These are phyloP conservation scores for Microtus ochrogaster DNA, from an alignment of 2,113 vertebrate genomes.

Conservation along the genomic window DNA sequence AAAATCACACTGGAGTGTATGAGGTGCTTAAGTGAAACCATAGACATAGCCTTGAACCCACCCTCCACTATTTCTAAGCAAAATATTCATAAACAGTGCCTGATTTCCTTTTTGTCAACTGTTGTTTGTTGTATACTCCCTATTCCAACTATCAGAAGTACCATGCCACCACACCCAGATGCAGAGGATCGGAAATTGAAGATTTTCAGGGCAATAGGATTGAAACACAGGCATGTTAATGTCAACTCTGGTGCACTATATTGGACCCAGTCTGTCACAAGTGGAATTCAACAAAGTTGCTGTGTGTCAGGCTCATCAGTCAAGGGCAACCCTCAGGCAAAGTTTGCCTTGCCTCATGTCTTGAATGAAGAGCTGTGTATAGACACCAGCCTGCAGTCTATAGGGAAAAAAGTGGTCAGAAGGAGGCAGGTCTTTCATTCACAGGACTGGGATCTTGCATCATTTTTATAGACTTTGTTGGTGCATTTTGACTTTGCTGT, in stretches of 20 bases:
- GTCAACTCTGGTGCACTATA: background rate
- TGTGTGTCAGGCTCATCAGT: background rate
- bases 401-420: background rate
- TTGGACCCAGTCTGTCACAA: background rate
- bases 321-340: constrained; percentile 17
- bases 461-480: background rate
- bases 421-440: background rate
- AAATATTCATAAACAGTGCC: constrained; percentile 1
- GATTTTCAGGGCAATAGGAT: background rate
- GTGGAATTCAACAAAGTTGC: background rate
- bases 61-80: background rate
- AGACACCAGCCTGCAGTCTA: background rate
- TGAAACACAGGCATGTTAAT: background rate
- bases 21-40: background rate
- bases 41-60: background rate
- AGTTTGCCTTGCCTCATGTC: background rate
- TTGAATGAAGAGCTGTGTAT: background rate
- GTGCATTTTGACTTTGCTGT: background rate
- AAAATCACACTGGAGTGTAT: constrained; percentile 21
- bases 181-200: background rate
- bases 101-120: background rate
- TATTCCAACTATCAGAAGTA: background rate
- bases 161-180: background rate
- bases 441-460: background rate
- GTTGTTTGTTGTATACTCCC: background rate